These are phyloP conservation scores for Euleptes europaea DNA, from an alignment of 2,113 vertebrate species.

Conservation along the genomic window DNA sequence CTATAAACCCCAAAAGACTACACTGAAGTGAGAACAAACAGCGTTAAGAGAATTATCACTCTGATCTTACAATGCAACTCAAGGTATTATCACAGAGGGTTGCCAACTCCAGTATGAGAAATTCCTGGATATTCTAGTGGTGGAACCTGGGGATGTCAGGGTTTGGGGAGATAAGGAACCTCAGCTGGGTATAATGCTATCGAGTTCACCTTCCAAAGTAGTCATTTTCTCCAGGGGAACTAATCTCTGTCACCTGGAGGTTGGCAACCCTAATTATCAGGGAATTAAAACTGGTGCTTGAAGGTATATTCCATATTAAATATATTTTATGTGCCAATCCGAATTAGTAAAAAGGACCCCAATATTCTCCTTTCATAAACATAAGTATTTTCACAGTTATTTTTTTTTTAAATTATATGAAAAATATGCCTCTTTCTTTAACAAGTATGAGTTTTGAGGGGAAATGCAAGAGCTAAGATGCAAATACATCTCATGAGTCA, in stretches of 20 bases:
- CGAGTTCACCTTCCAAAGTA: too few species aligned
- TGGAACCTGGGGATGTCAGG: too few species aligned
- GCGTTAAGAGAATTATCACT: not conserved
- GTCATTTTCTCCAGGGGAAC: too few species aligned
- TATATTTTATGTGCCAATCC: not conserved
- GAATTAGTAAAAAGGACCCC: not conserved
- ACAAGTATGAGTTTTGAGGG: not conserved
- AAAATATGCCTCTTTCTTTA: not conserved
- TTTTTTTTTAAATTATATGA: not conserved
- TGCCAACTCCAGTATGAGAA: too few species aligned
- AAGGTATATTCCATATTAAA: not conserved
- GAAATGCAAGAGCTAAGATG: not conserved
- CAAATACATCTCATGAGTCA: not conserved
- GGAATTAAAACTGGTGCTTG: not conserved
- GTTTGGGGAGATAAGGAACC: too few species aligned
- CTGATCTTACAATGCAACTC: not conserved
- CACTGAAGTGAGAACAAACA: not conserved
- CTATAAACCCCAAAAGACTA: not conserved
- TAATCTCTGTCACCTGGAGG: too few species aligned
- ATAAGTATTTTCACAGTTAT: not conserved
- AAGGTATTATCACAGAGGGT: not conserved
- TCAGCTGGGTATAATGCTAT: too few species aligned
- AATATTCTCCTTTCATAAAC: not conserved
- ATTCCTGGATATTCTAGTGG: too few species aligned
- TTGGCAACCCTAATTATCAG: not conserved